phyloP scores from a whole-genome alignment of 1,140 invertebrate genomes.

The Heliconius melpomene region DNA sequence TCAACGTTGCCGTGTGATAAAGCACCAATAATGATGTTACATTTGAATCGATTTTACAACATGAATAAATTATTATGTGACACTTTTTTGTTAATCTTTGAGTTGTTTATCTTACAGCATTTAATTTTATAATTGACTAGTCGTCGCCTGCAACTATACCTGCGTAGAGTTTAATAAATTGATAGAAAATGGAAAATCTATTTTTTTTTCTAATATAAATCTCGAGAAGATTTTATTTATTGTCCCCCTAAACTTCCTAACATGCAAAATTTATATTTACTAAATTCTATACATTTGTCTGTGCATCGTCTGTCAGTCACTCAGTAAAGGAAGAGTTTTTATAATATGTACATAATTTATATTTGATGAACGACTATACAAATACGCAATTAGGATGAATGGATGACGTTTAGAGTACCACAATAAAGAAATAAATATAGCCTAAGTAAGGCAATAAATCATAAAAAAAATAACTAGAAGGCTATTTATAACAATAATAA shows the following conservation, averaged over 20 bases:
- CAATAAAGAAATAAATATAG: too few relatives aligned
- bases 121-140: too few relatives aligned
- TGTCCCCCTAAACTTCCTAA: too few relatives aligned
- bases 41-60: conserved; percentile 68
- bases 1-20: conserved; percentile 72
- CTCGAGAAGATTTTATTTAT: not conserved
- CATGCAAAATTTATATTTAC: too few relatives aligned
- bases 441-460: not conserved
- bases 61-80: conserved; percentile 62
- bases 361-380: not conserved
- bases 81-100: conserved; percentile 60
- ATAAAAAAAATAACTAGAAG: not conserved
- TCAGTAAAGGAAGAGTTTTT: too few relatives aligned
- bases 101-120: conserved; percentile 17
- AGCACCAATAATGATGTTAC: conserved; percentile 80
- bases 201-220: not conserved
- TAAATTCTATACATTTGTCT: too few relatives aligned
- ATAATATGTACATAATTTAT: not conserved
- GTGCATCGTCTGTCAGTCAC: too few relatives aligned
- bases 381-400: not conserved
- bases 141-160: too few relatives aligned
- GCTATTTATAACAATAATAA: not conserved
- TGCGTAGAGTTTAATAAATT: too few relatives aligned
- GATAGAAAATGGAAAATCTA: too few relatives aligned
- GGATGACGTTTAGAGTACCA: too few relatives aligned